Conservation (phyloP, 2,888 invertebrate genomes). For the Spialia ferax region DNA sequence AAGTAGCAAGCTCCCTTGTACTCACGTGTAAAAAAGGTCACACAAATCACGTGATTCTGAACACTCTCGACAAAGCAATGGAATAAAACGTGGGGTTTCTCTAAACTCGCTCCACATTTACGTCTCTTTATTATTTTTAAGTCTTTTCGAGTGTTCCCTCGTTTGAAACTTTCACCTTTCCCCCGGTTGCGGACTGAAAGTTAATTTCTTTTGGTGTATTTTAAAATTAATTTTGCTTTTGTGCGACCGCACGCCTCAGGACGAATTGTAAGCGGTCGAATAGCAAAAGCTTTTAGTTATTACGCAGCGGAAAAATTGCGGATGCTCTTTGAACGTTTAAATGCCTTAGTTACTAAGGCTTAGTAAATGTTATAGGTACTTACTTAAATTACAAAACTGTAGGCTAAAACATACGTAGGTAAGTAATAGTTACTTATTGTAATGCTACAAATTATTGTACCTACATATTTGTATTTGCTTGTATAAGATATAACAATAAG, state of each 20-base stretch:
- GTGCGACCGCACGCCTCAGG: constrained; percentile 77
- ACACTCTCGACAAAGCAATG: constrained; percentile 52
- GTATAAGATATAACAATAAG: too few species aligned
- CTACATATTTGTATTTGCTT: too few species aligned
- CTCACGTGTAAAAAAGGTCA: constrained; percentile 8
- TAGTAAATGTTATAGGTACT: constrained; percentile 43
- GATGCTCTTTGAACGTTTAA: constrained; percentile 63
- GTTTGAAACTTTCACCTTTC: constrained; percentile 77
- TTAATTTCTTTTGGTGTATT: constrained; percentile 86
- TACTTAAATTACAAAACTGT: neutral
- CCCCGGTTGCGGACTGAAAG: constrained; percentile 71
- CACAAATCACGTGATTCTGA: constrained; percentile 42
- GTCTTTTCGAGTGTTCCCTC: constrained; percentile 74
- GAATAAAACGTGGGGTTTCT: constrained; percentile 62
- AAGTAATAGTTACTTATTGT: too few species aligned
- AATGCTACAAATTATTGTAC: too few species aligned
- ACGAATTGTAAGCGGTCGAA: constrained; percentile 74
- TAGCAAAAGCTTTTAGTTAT: constrained; percentile 76
- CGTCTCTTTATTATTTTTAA: constrained; percentile 82
- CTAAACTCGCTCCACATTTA: constrained; percentile 57
- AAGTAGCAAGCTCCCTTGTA: constrained; percentile 11
- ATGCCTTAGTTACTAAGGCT: constrained; percentile 57
- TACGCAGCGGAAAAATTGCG: constrained; percentile 67
- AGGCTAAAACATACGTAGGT: too few species aligned
- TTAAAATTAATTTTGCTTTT: constrained; percentile 85